Conservation (phyloP, 2,113 vertebrate genomes). For the Hippocampus mohnikei region DNA sequence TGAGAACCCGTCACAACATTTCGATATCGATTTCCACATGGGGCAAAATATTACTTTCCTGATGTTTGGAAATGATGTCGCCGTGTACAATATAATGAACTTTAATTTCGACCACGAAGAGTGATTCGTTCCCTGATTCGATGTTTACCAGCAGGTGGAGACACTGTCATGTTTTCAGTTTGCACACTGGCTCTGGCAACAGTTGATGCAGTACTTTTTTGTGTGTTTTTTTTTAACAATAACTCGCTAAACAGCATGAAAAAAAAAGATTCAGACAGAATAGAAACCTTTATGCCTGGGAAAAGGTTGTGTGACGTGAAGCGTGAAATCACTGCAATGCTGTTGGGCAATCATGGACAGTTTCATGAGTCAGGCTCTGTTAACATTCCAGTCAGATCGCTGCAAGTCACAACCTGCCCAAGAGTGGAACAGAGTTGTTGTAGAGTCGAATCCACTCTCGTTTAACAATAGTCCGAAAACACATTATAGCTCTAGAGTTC, state of each 20-base stretch:
- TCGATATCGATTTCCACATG: neutral
- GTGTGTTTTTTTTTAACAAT: neutral
- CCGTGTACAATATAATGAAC: neutral
- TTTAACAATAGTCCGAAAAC: neutral
- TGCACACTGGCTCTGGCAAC: neutral
- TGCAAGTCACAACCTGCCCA: slow-evolving; percentile 9
- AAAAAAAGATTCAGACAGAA: neutral
- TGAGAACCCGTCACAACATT: neutral
- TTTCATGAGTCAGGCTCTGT: slow-evolving; percentile 10
- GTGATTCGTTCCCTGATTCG: neutral
- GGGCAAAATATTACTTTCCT: neutral
- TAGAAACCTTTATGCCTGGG: neutral
- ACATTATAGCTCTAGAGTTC: neutral
- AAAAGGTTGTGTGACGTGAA: neutral
- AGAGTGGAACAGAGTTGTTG: neutral
- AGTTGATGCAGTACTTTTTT: neutral
- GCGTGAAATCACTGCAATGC: neutral
- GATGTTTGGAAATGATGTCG: neutral
- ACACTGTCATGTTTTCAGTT: neutral
- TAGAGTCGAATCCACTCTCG: neutral
- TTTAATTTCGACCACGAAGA: neutral
- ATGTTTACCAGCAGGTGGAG: neutral
- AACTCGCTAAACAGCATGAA: neutral
- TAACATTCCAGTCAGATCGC: slow-evolving; percentile 9
- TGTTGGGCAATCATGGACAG: slow-evolving; percentile 5